Evolutionary conservation across 1,140 invertebrate species (phyloP), one percentile per base, ranked within the genome.

Genomic region (Conopomorpha cramerella): DNA sequence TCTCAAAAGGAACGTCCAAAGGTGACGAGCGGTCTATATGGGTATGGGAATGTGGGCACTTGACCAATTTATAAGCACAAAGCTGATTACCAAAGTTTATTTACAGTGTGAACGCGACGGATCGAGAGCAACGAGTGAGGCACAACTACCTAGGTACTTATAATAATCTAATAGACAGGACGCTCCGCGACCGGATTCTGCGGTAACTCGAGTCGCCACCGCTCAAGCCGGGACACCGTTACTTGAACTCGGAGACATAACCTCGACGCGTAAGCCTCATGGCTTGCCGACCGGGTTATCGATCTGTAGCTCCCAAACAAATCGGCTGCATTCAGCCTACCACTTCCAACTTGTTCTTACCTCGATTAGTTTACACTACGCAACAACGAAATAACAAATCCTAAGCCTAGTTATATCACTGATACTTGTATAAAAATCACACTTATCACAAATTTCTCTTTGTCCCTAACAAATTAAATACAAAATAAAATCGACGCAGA

Each of bases 381-480:
- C 58, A 76, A 68, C 55, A 70, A 68, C 59, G 61, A 66, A 62
- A 66, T 72, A 76, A 76, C 70, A 76, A 74, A 61, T 68, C 67
- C 64, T 76, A 76, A 54, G 45, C 65, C 65, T 76, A 76, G 45
- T 70, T 65, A 57, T 72, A 72, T 72, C 67, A 72, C 67, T 59
- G 55, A 64, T 55, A 56, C 60, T 55, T 74, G 63, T 76, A 72
- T 71, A 71, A 73, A 66, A 76, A 67, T 66, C 52, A 72, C 71
- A 76, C 65, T 60, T 76, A 76, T 76, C 67, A 76, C 71, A 76
- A 76, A 10, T 6, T 76, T 67, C 66, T 63, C 55, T 66, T 66
- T 70, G 65, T 76, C 62, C 60, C 55, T 59, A 61, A 60, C 62
- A 61, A 59, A 65, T 70, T 46, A 72, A 72, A 66, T 68, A 50